Percentiles rank a stretch among this genome's conserved stretches.
These are phyloP conservation scores for Drosophila niveifrons DNA, from an alignment of 2,888 invertebrate species.

Conservation along the genomic window DNA sequence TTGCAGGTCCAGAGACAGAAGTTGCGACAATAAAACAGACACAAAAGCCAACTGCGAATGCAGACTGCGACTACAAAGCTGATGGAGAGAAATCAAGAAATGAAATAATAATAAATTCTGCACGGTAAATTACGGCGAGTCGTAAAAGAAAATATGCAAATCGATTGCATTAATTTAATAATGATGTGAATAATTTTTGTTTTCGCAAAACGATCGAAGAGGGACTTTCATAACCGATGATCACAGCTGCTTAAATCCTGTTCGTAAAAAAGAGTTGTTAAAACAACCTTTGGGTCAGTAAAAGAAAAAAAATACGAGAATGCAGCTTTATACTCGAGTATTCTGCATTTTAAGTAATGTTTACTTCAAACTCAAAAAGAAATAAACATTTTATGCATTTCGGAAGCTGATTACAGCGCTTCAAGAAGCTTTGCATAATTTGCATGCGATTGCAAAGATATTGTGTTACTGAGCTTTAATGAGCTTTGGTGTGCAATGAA, in stretches of 20 bases:
- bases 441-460: too few relatives aligned
- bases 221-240: constrained; percentile 3
- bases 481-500: too few relatives aligned
- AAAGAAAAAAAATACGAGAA: neutral
- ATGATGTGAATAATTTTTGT: constrained; percentile 73
- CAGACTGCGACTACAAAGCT: constrained; percentile 51
- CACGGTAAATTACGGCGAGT: constrained; percentile 74
- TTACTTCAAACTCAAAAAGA: neutral
- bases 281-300: neutral
- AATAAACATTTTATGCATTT: too few relatives aligned
- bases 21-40: constrained; percentile 66
- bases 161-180: constrained; percentile 80
- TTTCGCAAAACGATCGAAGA: constrained; percentile 26
- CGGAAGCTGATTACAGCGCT: too few relatives aligned
- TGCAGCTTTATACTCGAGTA: neutral
- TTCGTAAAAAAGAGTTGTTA: neutral
- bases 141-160: constrained; percentile 81
- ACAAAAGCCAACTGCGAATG: constrained; percentile 46
- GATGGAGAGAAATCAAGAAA: constrained; percentile 76
- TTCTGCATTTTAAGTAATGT: neutral
- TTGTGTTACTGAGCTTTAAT: too few relatives aligned
- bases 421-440: too few relatives aligned
- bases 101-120: constrained; percentile 81
- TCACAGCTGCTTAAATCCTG: constrained; percentile 9
- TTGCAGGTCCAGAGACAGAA: constrained; percentile 22